These are phyloP conservation scores for Magallana nippona DNA, from an alignment of 2,888 invertebrate species.

Conservation along the genomic window DNA sequence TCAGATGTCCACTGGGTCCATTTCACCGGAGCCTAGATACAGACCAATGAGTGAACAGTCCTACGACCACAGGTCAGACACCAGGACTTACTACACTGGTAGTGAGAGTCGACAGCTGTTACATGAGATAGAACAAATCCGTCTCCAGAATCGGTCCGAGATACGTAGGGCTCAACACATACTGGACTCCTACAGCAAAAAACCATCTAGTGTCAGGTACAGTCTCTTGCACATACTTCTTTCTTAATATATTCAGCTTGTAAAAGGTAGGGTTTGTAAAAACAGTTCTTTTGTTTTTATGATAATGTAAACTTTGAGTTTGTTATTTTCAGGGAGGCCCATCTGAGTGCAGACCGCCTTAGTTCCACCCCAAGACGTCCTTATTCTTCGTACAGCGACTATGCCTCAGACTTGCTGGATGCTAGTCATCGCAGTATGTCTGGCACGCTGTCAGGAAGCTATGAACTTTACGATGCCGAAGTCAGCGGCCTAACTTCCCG, in stretches of 20 bases:
- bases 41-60: conserved; percentile 24
- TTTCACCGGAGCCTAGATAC: conserved; percentile 40
- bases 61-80: conserved; percentile 43
- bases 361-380: conserved; percentile 53
- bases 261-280: too few relatives aligned
- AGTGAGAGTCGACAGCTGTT: conserved; percentile 64
- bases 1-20: conserved; percentile 5
- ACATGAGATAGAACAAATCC: conserved; percentile 63
- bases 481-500: conserved; percentile 32
- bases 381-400: conserved; percentile 66
- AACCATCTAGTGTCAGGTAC: conserved; percentile 40
- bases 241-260: too few relatives aligned
- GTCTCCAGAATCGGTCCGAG: conserved; percentile 62
- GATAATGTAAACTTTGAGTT: too few relatives aligned
- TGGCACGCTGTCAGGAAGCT: conserved; percentile 59
- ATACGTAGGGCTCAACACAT: conserved; percentile 60
- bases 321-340: neutral
- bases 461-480: conserved; percentile 58
- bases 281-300: too few relatives aligned
- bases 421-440: conserved; percentile 56
- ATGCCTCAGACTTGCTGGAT: conserved; percentile 64
- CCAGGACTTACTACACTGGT: conserved; percentile 52
- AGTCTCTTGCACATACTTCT: neutral
- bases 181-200: conserved; percentile 50
- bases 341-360: conserved; percentile 51